These are phyloP conservation scores for Clarias batrachus DNA, from an alignment of 2,113 vertebrate species.

Conservation along the genomic window DNA sequence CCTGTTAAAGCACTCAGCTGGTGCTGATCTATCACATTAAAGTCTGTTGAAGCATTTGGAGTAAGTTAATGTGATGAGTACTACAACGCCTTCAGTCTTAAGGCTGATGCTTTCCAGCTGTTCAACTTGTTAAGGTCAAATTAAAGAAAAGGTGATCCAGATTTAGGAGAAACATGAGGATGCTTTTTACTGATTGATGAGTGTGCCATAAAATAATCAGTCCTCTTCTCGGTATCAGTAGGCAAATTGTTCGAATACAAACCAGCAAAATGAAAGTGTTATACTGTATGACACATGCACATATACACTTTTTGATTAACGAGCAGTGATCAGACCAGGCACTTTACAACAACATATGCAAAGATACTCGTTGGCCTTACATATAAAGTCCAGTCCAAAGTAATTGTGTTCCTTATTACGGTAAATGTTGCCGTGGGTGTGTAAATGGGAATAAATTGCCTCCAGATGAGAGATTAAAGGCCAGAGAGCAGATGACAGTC, in stretches of 20 bases:
- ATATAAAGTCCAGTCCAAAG: conserved; percentile 67
- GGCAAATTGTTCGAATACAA: background rate
- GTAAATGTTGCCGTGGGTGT: conserved; percentile 74
- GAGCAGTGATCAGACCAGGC: background rate
- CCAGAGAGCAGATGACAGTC: conserved; percentile 66
- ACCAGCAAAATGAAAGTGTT: background rate
- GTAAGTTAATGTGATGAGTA: conserved; percentile 39
- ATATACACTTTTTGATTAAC: background rate
- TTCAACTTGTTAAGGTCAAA: conserved; percentile 30
- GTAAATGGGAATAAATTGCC: conserved; percentile 78
- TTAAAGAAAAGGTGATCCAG: conserved; percentile 34
- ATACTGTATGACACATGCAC: background rate
- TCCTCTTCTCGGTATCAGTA: background rate
- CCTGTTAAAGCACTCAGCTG: conserved; percentile 19
- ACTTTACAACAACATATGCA: conserved; percentile 22
- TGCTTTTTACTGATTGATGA: conserved; percentile 1
- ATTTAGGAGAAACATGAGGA: conserved; percentile 9
- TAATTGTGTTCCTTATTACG: conserved; percentile 81
- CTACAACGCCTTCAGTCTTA: background rate
- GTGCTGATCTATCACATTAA: conserved; percentile 37
- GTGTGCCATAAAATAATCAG: background rate
- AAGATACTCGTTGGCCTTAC: conserved; percentile 35
- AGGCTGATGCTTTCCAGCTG: conserved; percentile 42
- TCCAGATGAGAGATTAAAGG: conserved; percentile 82
- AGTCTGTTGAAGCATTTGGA: conserved; percentile 31